Percentiles rank a stretch among this genome's conserved stretches.
phyloP scores from a whole-genome alignment of 2,113 vertebrate species.

The Orycteropus afer region DNA sequence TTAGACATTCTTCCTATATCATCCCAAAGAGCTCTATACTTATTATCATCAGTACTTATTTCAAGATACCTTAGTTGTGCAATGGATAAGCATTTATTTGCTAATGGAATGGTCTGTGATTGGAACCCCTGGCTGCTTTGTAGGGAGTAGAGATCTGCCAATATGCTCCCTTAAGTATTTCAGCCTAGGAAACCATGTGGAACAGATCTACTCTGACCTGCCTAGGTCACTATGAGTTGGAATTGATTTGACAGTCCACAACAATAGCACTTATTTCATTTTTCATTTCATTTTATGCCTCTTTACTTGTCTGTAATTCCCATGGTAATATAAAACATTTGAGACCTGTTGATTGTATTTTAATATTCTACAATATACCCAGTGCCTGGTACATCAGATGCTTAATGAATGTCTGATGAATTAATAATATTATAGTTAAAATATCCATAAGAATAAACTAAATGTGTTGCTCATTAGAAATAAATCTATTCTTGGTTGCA shows the following conservation, averaged over 20 bases:
- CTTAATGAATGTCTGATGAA: background rate
- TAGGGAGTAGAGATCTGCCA: background rate
- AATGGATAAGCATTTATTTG: background rate
- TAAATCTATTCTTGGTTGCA: background rate
- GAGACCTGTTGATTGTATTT: background rate
- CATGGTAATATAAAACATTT: background rate
- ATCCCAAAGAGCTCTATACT: background rate
- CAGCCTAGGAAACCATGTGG: background rate
- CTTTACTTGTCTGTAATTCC: background rate
- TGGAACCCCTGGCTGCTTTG: background rate
- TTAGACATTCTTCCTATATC: background rate
- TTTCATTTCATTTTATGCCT: background rate
- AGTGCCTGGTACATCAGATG: background rate
- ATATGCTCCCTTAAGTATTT: background rate
- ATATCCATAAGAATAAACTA: background rate
- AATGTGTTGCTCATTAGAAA: background rate
- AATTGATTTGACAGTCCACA: background rate
- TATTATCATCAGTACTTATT: background rate
- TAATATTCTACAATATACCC: background rate
- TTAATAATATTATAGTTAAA: background rate
- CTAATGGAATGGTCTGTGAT: background rate
- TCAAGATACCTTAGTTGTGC: background rate
- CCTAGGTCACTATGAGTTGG: background rate
- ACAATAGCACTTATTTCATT: background rate
- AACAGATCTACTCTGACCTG: background rate